These are phyloP conservation scores for Sitta carolinensis DNA, from an alignment of 2,797 vertebrate species.

Conservation along the genomic window DNA sequence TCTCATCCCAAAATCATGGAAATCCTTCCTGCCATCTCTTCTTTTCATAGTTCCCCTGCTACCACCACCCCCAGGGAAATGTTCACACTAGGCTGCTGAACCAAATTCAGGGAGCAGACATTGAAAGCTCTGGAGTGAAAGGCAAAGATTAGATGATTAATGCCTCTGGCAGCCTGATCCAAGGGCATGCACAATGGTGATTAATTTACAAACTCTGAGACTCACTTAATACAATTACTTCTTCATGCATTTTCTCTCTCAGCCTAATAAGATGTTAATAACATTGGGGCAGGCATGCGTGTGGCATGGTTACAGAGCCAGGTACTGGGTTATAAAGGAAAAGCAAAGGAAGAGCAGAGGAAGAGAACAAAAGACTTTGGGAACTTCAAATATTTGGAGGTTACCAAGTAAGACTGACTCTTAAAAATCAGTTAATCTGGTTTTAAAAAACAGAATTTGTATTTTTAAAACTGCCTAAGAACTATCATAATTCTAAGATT, in stretches of 20 bases:
- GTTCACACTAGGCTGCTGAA: slow-evolving; percentile 1
- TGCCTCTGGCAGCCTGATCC: slow-evolving; percentile 60
- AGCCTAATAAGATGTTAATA: slow-evolving; percentile 65
- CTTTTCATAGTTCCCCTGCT: neutral
- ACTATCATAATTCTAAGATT: neutral
- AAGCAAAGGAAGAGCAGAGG: neutral
- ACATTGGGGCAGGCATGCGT: slow-evolving; percentile 25
- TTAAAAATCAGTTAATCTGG: neutral
- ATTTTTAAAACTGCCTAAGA: neutral
- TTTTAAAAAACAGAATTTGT: neutral
- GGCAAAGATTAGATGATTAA: slow-evolving; percentile 69
- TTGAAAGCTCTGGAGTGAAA: slow-evolving; percentile 52
- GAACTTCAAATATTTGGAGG: neutral
- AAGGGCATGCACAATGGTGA: slow-evolving; percentile 66
- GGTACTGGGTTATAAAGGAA: neutral
- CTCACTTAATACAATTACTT: slow-evolving; percentile 72
- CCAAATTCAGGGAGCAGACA: slow-evolving; percentile 28
- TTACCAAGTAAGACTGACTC: neutral
- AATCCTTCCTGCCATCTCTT: neutral
- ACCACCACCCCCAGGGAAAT: neutral
- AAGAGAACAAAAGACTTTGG: neutral
- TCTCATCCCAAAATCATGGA: neutral
- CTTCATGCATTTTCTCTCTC: slow-evolving; percentile 64
- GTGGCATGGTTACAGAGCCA: slow-evolving; percentile 3
- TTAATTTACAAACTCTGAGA: slow-evolving; percentile 70